These are phyloP conservation scores for Asarcornis scutulata DNA, from an alignment of 2,113 vertebrate genomes.

Conservation along the genomic window DNA sequence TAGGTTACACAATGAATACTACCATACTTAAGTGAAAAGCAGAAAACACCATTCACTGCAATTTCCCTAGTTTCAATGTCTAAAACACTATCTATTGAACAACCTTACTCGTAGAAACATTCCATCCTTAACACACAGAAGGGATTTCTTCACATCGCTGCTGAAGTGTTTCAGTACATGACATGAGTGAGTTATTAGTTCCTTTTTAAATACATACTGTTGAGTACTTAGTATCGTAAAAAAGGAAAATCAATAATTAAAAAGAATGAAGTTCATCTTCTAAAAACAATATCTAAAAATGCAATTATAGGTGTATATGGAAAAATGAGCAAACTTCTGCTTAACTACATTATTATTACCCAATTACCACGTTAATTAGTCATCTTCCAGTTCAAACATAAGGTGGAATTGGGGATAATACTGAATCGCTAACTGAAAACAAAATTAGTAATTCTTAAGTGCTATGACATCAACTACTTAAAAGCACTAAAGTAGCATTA, in stretches of 20 bases:
- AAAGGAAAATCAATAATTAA: not conserved
- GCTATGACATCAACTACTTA: not conserved
- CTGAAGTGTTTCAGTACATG: not conserved
- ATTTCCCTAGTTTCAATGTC: not conserved
- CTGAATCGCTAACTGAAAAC: not conserved
- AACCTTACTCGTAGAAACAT: fast-evolving
- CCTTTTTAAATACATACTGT: not conserved
- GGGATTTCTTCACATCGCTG: not conserved
- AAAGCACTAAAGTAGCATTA: not conserved
- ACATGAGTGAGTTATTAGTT: not conserved
- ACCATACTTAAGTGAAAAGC: not conserved
- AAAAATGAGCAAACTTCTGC: not conserved
- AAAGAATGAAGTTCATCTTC: not conserved
- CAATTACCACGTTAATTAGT: not conserved
- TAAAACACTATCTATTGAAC: not conserved
- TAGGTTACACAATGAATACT: not conserved
- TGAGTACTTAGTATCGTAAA: not conserved
- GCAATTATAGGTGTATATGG: not conserved
- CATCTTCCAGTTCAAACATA: not conserved
- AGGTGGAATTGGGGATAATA: not conserved
- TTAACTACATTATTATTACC: not conserved
- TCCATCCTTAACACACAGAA: not conserved
- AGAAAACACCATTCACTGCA: not conserved
- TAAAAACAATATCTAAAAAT: not conserved
- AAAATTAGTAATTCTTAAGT: not conserved